Evolutionary conservation across 2,113 vertebrate genomes (phyloP), one percentile per base, ranked within the genome.

Genomic region (Clarias batrachus): DNA sequence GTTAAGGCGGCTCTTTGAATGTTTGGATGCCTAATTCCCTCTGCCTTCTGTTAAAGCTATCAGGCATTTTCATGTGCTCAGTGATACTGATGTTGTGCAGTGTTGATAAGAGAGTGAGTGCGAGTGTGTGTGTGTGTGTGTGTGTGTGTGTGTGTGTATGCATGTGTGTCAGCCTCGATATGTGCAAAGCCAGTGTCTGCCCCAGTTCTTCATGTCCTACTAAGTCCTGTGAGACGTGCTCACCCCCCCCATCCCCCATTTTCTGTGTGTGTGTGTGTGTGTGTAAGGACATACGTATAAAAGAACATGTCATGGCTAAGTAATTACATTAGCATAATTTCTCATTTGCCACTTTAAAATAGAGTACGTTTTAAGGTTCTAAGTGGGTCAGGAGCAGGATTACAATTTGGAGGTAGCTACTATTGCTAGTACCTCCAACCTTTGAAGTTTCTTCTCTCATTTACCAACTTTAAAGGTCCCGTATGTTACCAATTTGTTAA

Each of bases 311-410:
- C 70, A 84, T 48, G 37, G 71, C 63, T 85, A 85, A 85, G 71
- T 85, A 85, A 76, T 85, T 77, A 85, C 83, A 76, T 85, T 85
- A 85, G 71, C 83, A 85, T 85, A 85, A 76, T 73, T 60, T 74
- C 30, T 73, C 21, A 59, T 84, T 84, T 84, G 68, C 16, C 82
- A 84, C 82, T 74, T 71, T 59, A 84, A 76, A 85, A 76, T 17
- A 77, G 73, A 76, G 59, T 54, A n/a, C 23, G 37, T 59, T 85
- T 85, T 48, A 41, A 41, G 48, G 48, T 48, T 57, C 57, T 33
- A 85, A 76, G 59, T 85, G 25, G 83, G 83, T 77, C 83, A 85
- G 71, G 52, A 19, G 30, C 71, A 63, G 27, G 27, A 59, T 33
- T 59, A 60, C 1, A 79, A 59, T 59, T 16, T 57, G 25, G 54